Percentiles rank a stretch among this genome's conserved stretches.
Conservation (phyloP, 2,797 vertebrate species). For the Semaprochilodus insignis region DNA sequence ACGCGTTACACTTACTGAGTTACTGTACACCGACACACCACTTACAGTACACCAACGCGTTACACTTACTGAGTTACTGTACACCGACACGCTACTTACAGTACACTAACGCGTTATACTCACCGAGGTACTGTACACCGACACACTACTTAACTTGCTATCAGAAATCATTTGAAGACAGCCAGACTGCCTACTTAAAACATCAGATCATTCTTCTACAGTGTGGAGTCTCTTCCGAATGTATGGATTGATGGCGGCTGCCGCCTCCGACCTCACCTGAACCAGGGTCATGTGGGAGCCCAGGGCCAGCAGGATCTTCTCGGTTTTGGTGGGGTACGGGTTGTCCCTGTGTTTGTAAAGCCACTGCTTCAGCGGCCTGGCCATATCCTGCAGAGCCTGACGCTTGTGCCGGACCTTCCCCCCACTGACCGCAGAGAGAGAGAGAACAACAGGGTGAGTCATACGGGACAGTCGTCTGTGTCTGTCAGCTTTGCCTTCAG, state of each 20-base stretch:
- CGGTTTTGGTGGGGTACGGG: conserved; percentile 97
- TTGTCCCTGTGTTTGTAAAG: conserved; percentile 99
- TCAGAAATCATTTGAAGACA: too few relatives aligned
- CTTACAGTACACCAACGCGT: too few relatives aligned
- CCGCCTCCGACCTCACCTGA: conserved; percentile 85
- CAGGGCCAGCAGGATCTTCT: conserved; percentile 96
- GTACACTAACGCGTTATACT: too few relatives aligned
- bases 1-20: too few relatives aligned
- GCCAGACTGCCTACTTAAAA: too few relatives aligned
- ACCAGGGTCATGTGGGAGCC: conserved; percentile 99
- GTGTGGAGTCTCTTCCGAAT: not conserved
- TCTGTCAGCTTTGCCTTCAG: not conserved
- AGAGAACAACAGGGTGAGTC: not conserved
- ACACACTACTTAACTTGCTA: too few relatives aligned
- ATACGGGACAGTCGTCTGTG: not conserved
- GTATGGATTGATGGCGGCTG: not conserved
- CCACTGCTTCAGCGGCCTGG: conserved; percentile 96
- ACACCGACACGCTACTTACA: too few relatives aligned
- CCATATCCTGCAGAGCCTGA: conserved; percentile 98
- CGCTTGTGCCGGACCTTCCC: conserved; percentile 94
- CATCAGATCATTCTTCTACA: too few relatives aligned
- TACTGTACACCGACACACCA: too few relatives aligned
- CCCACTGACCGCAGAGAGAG: conserved; percentile 60
- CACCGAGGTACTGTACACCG: too few relatives aligned
- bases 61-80: too few relatives aligned